Base-by-base conservation (phyloP, 2,888 invertebrate species). In the Sisyra nigra region DNA sequence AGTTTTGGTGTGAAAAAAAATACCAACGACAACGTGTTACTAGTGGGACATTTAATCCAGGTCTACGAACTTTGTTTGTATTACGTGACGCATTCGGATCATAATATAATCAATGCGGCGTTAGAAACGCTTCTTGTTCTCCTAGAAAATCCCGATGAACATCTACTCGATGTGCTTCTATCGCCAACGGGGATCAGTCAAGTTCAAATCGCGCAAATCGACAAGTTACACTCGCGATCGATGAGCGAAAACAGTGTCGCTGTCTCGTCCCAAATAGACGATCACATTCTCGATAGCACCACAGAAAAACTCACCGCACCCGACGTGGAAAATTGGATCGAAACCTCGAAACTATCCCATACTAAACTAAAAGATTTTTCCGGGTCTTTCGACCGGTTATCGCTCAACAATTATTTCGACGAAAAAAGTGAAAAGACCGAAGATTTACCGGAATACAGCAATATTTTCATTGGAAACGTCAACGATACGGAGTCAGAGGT, bases 61-160 rank as follows among this genome's bases (percentile, higher is more conserved):
- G 68, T 86, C 29, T 87, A 83, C 59, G 80, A 84, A 60, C 67
- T 85, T 45, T 84, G 82, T 59, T 61, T 87, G 41, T 67, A 76
- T 55, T 82, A 80, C 61, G 68, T 77, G 44, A 66, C 69, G 18
- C 77, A 79, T 52, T 62, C 66, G 6, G 86, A 92, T 61, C 92
- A 93, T 61, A 91, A 91, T 60, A 75, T 91, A 45, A 78, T 88
- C 51, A 91, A 91, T 56, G 79, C 87, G 1, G 76, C 89, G 13
- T 68, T 94, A 57, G 94, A 96, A 61, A 69, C 75, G 53, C 65
- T 86, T 19, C 72, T 75, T 15, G 72, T 75, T 40, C 55, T 85
- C 3, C 55, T 85, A 5, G 65, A 66, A 50, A 64, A 65, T 54
- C 69, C 58, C 49, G 70, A 69, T 2, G 65, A 68, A 1, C 63